Conservation (phyloP, 2,888 invertebrate species). For the Morpho achilles region DNA sequence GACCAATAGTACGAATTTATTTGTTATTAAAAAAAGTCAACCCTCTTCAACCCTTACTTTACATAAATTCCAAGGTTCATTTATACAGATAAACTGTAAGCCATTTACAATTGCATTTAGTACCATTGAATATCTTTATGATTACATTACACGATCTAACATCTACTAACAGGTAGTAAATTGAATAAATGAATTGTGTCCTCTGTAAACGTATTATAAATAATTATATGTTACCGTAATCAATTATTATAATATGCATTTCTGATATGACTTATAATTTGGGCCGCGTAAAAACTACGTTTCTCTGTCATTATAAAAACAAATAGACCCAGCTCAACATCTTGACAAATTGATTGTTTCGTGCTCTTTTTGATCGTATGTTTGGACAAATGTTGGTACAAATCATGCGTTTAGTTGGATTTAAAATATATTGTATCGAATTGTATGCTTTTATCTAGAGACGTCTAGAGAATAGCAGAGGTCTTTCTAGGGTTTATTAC, state of each 20-base stretch:
- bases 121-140: no score
- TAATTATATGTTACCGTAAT: conserved; percentile 17
- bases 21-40: no score
- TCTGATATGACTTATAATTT: conserved; percentile 15
- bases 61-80: no score
- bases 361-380: conserved; percentile 15
- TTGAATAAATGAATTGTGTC: neutral
- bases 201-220: neutral
- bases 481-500: no score
- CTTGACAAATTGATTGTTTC: conserved; percentile 48
- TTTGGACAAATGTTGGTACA: conserved; percentile 25
- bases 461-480: no score
- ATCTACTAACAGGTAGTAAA: no score
- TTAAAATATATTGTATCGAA: neutral
- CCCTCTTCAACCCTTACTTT: no score
- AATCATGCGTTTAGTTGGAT: neutral
- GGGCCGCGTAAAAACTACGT: conserved; percentile 33
- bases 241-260: conserved; percentile 19
- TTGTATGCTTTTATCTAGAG: neutral
- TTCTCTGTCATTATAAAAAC: conserved; percentile 36
- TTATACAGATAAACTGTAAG: no score
- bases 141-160: no score
- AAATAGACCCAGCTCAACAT: conserved; percentile 31
- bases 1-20: no score
- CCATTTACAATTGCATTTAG: no score